A percentile compares a stretch with the other conserved stretches of the same genome.
These are phyloP conservation scores for Gerosis bhagava DNA, from an alignment of 2,888 invertebrate genomes.

Conservation along the genomic window DNA sequence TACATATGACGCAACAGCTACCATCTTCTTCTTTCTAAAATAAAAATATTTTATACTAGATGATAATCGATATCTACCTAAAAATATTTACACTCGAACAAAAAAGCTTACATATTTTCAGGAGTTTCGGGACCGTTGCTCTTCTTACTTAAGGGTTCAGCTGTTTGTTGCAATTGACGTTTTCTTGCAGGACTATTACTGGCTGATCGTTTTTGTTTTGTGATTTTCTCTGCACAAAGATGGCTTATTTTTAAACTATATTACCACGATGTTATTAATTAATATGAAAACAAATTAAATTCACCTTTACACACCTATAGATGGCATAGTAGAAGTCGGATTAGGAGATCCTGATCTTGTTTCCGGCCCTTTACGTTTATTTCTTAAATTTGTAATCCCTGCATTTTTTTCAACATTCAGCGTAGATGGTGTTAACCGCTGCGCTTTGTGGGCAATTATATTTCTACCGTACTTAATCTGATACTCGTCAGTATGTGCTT, in stretches of 20 bases:
- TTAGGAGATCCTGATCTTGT: conserved; percentile 28
- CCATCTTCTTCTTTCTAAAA: conserved; percentile 53
- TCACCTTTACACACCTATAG: conserved; percentile 76
- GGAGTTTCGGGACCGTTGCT: conserved; percentile 38
- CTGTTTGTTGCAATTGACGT: conserved; percentile 25
- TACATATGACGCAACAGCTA: conserved; percentile 57
- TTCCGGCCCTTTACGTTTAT: conserved; percentile 8
- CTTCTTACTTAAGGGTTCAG: conserved; percentile 32
- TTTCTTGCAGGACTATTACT: conserved; percentile 44
- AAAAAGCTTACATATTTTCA: conserved; percentile 44
- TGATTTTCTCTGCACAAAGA: conserved; percentile 37
- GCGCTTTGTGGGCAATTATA: conserved; percentile 46
- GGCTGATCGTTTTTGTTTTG: conserved; percentile 40
- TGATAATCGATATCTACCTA: too few relatives aligned
- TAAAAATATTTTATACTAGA: neutral
- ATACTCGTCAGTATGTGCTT: conserved; percentile 58
- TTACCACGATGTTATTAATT: neutral
- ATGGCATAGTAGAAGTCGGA: conserved; percentile 39
- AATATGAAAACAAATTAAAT: conserved; percentile 41
- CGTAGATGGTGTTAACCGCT: conserved; percentile 31
- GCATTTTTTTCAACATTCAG: conserved; percentile 32
- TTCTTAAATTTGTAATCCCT: conserved; percentile 31
- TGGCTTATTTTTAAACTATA: conserved; percentile 3
- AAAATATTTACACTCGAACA: too few relatives aligned
- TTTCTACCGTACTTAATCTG: conserved; percentile 52